Conservation (phyloP, 2,888 invertebrate genomes). For the Platypus cylindrus region DNA sequence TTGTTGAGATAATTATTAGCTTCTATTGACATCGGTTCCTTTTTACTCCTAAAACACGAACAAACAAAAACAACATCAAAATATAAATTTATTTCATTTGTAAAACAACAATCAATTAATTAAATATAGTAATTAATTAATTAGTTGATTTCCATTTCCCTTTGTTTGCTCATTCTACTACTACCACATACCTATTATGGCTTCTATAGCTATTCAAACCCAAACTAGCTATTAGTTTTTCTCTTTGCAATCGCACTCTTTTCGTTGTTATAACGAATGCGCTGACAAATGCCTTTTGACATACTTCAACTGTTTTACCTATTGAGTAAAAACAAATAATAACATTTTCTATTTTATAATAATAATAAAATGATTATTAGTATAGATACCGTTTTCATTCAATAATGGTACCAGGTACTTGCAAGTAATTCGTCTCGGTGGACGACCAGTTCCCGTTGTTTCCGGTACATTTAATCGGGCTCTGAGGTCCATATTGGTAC, state of each 20-base stretch:
- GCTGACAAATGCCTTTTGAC: constrained; percentile 43
- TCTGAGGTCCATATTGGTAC: constrained; percentile 38
- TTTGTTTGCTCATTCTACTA: too few species aligned
- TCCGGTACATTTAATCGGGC: constrained; percentile 33
- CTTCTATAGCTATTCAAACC: constrained; percentile 35
- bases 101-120: neutral
- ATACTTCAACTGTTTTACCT: constrained; percentile 34
- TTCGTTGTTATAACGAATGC: constrained; percentile 43
- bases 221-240: constrained; percentile 37
- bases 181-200: constrained; percentile 25
- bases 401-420: constrained; percentile 35
- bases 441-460: constrained; percentile 28
- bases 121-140: neutral
- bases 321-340: too few species aligned
- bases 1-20: constrained; percentile 6
- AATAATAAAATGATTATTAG: too few species aligned
- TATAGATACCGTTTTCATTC: too few species aligned
- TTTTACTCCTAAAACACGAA: constrained; percentile 12
- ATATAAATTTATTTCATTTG: too few species aligned
- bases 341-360: too few species aligned
- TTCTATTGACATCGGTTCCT: constrained; percentile 8
- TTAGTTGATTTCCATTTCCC: too few species aligned
- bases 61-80: too few species aligned
- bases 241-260: constrained; percentile 38
- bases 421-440: constrained; percentile 39